Base-by-base conservation (phyloP, 2,888 invertebrate genomes). In the Achlya flavicornis region DNA sequence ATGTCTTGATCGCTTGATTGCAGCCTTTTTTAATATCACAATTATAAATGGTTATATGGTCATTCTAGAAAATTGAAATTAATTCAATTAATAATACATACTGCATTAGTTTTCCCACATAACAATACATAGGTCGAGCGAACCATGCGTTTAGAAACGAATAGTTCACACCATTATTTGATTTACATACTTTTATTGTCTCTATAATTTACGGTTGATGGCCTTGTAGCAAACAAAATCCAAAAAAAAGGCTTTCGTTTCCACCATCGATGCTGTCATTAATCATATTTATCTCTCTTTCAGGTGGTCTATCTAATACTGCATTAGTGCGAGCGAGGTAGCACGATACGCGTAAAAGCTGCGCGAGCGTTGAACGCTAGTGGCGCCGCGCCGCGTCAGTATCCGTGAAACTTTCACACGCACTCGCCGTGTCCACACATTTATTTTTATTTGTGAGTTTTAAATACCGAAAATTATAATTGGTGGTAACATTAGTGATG, bases 311-410 rank as follows among this genome's bases (percentile, higher is more conserved):
- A 2, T 19, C 48, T 62, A 16, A 14, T 12, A 10, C 0, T 7
- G 4, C 26, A 14, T n/a, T 57, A 48, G 73, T 58, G 69, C 26
- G 67, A 74, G 60, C 7, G 68, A 57, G 75, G 72, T 61, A 48
- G 63, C 11, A 11, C 16, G 41, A 19, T 3, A 19, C 41, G 53
- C 16, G 3, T 19, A 65, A 67, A 70, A 71, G 72, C 72, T 78
- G 73, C 75, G 78, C 71, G 72, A 66, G 70, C 74, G 73, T 75
- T 66, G 63, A 63, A 61, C 61, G 64, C 62, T 41, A 19, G 73
- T 76, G 72, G 79, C 79, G 79, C 79, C 79, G 72, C 79, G 67
- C 59, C 67, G 83, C 83, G 84, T 80, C 82, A 89, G 87, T 88
- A 19, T 69, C 65, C 38, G 66, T 72, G 66, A 80, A 85, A 71